phyloP scores from a whole-genome alignment of 2,113 vertebrate genomes.

The Andinoacara biseriatus region DNA sequence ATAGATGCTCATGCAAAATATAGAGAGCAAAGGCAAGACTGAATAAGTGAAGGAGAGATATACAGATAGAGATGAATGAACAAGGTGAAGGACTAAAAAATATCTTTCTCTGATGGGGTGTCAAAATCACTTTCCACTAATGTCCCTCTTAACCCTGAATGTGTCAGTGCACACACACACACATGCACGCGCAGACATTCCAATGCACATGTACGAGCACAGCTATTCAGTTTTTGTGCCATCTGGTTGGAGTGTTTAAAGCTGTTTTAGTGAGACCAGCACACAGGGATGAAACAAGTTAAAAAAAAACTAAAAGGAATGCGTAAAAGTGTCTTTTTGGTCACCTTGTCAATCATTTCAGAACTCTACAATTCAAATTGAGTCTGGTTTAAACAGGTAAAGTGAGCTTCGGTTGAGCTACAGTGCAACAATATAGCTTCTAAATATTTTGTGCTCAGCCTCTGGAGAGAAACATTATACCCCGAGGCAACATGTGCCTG shows the following conservation, averaged over 20 bases:
- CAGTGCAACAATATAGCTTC: background rate
- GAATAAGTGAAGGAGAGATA: constrained; percentile 43
- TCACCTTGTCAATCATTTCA: background rate
- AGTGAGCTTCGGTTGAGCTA: background rate
- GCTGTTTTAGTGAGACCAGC: constrained; percentile 15
- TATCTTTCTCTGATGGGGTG: constrained; percentile 49
- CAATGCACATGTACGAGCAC: background rate
- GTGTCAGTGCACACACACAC: constrained; percentile 19
- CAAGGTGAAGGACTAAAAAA: constrained; percentile 57
- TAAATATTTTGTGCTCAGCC: background rate
- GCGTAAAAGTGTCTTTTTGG: background rate
- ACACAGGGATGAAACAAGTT: background rate
- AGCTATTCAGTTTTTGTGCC: constrained; percentile 53
- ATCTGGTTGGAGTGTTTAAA: constrained; percentile 65
- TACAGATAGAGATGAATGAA: constrained; percentile 58
- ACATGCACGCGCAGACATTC: constrained; percentile 2
- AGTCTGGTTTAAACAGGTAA: background rate
- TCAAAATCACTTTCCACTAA: constrained; percentile 68
- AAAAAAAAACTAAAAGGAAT: background rate
- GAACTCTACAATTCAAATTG: background rate
- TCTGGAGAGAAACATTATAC: background rate
- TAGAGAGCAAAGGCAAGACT: constrained; percentile 34
- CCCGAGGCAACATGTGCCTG: background rate
- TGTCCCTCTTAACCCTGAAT: constrained; percentile 66
- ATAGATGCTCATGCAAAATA: constrained; percentile 52